Conservation (phyloP, 1,140 invertebrate genomes). For the Bombus consobrinus region DNA sequence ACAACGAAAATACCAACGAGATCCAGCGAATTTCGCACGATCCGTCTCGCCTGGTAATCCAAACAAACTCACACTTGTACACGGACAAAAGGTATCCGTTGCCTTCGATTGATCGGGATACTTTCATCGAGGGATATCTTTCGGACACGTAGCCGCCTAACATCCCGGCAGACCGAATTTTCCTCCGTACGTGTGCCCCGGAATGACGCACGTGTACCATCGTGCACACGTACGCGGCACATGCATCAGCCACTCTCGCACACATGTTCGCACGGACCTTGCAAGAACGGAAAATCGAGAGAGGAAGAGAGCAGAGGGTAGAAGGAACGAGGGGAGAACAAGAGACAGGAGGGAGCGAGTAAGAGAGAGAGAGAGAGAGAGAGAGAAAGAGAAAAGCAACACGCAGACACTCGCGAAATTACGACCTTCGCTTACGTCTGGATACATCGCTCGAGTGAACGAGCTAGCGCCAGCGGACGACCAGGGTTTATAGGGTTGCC, state of each 20-base stretch:
- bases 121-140: constrained; percentile 69
- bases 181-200: constrained; percentile 45
- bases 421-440: constrained; percentile 76
- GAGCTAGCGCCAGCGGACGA: constrained; percentile 71
- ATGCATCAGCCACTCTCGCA: constrained; percentile 31
- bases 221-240: constrained; percentile 10
- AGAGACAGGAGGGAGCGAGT: constrained; percentile 11
- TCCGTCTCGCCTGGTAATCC: constrained; percentile 39
- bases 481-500: constrained; percentile 73
- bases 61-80: constrained; percentile 35
- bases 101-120: constrained; percentile 70
- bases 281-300: constrained; percentile 63
- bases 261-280: constrained; percentile 42
- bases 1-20: constrained; percentile 48
- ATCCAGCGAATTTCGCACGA: constrained; percentile 42
- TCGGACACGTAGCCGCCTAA: constrained; percentile 67
- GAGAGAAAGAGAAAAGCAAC: constrained; percentile 24
- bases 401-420: constrained; percentile 77
- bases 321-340: constrained; percentile 27
- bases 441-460: constrained; percentile 74
- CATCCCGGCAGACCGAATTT: constrained; percentile 62
- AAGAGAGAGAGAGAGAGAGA: constrained; percentile 6
- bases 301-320: constrained; percentile 36
- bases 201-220: constrained; percentile 33
- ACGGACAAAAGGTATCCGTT: constrained; percentile 51